Conservation (phyloP, 2,888 invertebrate genomes). For the Scaptomyza polygonia region DNA sequence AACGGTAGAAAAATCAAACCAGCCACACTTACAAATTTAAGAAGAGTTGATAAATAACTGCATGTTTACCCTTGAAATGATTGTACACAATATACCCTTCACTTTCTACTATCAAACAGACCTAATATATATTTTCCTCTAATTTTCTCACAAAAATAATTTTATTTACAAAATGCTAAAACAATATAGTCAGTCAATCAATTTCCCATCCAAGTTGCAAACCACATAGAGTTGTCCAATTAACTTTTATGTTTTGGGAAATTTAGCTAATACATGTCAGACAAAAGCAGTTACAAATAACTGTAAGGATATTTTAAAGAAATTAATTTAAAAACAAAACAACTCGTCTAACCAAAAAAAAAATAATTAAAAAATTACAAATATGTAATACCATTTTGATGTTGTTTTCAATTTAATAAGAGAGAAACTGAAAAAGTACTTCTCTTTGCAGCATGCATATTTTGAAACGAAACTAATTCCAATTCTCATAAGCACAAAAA, state of each 20-base stretch:
- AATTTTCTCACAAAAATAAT: too few relatives aligned
- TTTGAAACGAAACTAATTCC: slow-evolving; percentile 36
- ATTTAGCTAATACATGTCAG: slow-evolving; percentile 27
- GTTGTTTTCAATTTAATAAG: not conserved
- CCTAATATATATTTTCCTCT: too few relatives aligned
- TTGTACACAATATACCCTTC: too few relatives aligned
- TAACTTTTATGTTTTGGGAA: slow-evolving; percentile 20
- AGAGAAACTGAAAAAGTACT: slow-evolving; percentile 31
- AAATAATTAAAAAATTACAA: not conserved
- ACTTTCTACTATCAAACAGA: too few relatives aligned
- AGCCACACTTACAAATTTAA: too few relatives aligned
- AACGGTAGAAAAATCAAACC: not conserved
- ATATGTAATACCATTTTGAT: not conserved
- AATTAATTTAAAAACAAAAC: slow-evolving; percentile 3
- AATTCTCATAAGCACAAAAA: slow-evolving; percentile 48
- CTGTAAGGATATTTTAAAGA: slow-evolving; percentile 3
- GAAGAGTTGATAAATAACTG: too few relatives aligned
- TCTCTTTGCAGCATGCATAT: slow-evolving; percentile 31
- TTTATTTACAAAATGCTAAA: too few relatives aligned
- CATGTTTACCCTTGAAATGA: too few relatives aligned
- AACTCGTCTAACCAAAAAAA: not conserved
- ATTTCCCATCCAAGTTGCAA: slow-evolving; percentile 21
- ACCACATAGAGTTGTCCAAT: slow-evolving; percentile 16
- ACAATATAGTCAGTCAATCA: too few relatives aligned
- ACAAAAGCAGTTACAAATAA: slow-evolving; percentile 35